Evolutionary conservation across 2,113 vertebrate species (phyloP).

Genomic region (Cygnus atratus): DNA sequence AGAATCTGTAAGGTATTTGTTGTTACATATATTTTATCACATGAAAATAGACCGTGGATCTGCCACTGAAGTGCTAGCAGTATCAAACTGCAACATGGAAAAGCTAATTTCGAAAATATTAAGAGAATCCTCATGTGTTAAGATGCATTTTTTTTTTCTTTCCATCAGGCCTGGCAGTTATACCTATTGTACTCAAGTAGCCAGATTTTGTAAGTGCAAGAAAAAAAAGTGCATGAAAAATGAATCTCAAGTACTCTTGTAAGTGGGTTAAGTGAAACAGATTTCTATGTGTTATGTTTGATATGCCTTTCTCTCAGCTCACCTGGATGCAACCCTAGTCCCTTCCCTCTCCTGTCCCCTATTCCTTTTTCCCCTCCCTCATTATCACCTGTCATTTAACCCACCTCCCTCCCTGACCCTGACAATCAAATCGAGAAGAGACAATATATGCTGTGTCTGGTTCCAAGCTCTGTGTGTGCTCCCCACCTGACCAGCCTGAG

Average conservation of each 20-base stretch:
- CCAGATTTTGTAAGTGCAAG: neutral
- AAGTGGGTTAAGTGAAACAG: neutral
- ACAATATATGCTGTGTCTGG: neutral
- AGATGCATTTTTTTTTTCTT: neutral
- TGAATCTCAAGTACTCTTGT: neutral
- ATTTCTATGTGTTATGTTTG: neutral
- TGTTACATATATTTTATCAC: neutral
- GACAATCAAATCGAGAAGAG: neutral
- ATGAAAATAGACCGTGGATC: neutral
- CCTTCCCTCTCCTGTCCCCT: neutral
- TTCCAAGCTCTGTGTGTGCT: neutral
- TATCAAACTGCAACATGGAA: neutral
- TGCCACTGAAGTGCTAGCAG: neutral
- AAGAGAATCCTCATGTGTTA: neutral
- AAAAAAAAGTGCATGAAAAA: neutral
- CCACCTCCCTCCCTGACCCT: neutral
- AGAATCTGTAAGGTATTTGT: neutral
- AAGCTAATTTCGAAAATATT: neutral
- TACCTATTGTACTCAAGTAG: neutral
- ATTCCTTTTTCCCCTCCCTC: neutral
- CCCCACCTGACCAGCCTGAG: neutral
- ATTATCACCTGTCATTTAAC: neutral
- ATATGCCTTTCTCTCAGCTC: neutral
- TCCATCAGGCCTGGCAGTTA: neutral
- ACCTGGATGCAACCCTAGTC: neutral